These are phyloP conservation scores for Borostomias antarcticus DNA, from an alignment of 2,797 vertebrate species.

Conservation along the genomic window DNA sequence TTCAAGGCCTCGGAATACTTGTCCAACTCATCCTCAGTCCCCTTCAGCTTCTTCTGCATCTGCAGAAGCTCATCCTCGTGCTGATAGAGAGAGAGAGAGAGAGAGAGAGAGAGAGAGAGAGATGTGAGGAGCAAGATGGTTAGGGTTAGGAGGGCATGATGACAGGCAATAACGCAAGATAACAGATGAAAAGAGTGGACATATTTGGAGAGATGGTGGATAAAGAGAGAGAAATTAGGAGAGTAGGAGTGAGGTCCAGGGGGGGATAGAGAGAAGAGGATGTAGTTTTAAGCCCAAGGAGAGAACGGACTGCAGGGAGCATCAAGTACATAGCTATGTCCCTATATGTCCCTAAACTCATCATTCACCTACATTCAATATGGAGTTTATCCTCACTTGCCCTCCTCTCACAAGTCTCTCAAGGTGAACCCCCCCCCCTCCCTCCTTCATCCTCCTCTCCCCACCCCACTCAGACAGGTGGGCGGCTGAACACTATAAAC, in stretches of 20 bases:
- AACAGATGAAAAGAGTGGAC: too few species aligned
- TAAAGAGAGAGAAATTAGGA: too few species aligned
- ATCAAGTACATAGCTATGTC: too few species aligned
- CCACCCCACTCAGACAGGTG: too few species aligned
- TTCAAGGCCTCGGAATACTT: constrained; percentile 96
- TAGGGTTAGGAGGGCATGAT: too few species aligned
- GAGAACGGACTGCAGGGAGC: too few species aligned
- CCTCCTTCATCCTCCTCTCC: not conserved
- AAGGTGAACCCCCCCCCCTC: not conserved
- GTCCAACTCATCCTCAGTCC: constrained; percentile 94
- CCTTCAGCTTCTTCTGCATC: constrained; percentile 97
- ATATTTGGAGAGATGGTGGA: too few species aligned
- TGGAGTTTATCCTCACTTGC: not conserved
- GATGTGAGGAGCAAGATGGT: not conserved
- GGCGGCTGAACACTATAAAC: not conserved
- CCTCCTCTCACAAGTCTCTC: not conserved
- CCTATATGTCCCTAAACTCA: too few species aligned
- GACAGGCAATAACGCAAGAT: too few species aligned
- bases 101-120: not conserved
- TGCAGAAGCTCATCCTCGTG: constrained; percentile 92
- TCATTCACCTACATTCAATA: not conserved
- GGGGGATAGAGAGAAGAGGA: too few species aligned
- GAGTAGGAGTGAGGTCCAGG: too few species aligned
- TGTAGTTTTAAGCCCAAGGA: too few species aligned
- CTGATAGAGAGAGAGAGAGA: constrained; percentile 59